These are phyloP conservation scores for Heliconius sara DNA, from an alignment of 2,888 invertebrate genomes.

Conservation along the genomic window DNA sequence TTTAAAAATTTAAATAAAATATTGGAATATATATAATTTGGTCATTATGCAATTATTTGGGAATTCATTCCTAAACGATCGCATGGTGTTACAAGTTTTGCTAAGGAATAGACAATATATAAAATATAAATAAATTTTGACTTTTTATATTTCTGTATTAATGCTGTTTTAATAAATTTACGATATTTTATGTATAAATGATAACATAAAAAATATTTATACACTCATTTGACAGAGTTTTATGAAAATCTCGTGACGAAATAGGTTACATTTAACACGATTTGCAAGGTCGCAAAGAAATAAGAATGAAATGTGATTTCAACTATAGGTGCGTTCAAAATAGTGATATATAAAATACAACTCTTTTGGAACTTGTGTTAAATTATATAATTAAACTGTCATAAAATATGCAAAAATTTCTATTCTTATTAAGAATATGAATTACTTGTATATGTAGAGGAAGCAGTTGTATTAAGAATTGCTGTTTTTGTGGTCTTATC, in stretches of 20 bases:
- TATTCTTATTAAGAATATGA: neutral
- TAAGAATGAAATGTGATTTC: slow-evolving; percentile 61
- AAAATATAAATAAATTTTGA: neutral
- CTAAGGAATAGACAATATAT: neutral
- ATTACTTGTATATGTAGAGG: neutral
- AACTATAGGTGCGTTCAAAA: slow-evolving; percentile 55
- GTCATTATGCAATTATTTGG: neutral
- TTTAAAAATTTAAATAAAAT: too few species aligned
- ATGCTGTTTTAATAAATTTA: neutral
- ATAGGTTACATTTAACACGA: slow-evolving; percentile 46
- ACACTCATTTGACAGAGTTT: neutral
- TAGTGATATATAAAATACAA: neutral
- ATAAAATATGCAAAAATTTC: neutral
- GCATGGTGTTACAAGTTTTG: slow-evolving; percentile 37
- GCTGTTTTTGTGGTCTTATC: slow-evolving; percentile 43
- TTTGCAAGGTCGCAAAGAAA: slow-evolving; percentile 51
- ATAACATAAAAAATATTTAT: slow-evolving; percentile 21
- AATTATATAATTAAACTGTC: neutral
- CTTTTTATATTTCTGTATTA: neutral
- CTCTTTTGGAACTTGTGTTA: neutral
- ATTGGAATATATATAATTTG: neutral
- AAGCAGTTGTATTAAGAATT: neutral
- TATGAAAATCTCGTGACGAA: slow-evolving; percentile 18
- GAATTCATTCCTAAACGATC: slow-evolving; percentile 31
- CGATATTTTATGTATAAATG: neutral